Percentiles rank a stretch among this genome's conserved stretches.
Evolutionary conservation across 2,113 vertebrate genomes (phyloP).

Genomic region (Solenodon paradoxus): DNA sequence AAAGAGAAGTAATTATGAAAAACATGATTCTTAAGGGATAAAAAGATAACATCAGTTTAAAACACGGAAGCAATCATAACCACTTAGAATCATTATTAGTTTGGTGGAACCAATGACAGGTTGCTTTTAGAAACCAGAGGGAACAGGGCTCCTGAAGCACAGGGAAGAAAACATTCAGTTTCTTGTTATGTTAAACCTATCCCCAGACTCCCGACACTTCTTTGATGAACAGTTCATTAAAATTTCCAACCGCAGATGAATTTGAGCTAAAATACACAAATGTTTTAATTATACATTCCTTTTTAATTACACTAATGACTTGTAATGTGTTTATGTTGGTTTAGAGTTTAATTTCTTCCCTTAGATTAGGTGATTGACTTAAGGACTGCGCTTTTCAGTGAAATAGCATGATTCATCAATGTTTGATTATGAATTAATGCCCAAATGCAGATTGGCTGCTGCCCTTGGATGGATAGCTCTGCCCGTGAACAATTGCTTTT

Average conservation of each 20-base stretch:
- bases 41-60: slow-evolving; percentile 90
- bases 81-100: slow-evolving; percentile 90
- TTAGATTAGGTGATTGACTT: slow-evolving; percentile 89
- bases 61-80: slow-evolving; percentile 87
- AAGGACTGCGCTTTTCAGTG: slow-evolving; percentile 87
- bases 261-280: slow-evolving; percentile 90
- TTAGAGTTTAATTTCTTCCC: slow-evolving; percentile 90
- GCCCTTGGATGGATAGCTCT: slow-evolving; percentile 75
- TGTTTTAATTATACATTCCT: slow-evolving; percentile 91
- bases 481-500: slow-evolving; percentile 53
- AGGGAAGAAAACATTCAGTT: slow-evolving; percentile 83
- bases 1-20: slow-evolving; percentile 91
- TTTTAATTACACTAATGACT: slow-evolving; percentile 91
- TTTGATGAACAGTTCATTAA: slow-evolving; percentile 91
- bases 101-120: slow-evolving; percentile 86
- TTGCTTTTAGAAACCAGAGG: slow-evolving; percentile 81
- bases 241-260: slow-evolving; percentile 85
- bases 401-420: slow-evolving; percentile 86
- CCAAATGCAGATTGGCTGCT: slow-evolving; percentile 79
- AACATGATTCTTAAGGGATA: slow-evolving; percentile 89
- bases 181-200: slow-evolving; percentile 89
- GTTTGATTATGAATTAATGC: slow-evolving; percentile 87
- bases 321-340: slow-evolving; percentile 90
- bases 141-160: slow-evolving; percentile 75
- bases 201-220: slow-evolving; percentile 84